Evolutionary conservation across 2,113 vertebrate species (phyloP).

Genomic region (Dipodomys spectabilis): DNA sequence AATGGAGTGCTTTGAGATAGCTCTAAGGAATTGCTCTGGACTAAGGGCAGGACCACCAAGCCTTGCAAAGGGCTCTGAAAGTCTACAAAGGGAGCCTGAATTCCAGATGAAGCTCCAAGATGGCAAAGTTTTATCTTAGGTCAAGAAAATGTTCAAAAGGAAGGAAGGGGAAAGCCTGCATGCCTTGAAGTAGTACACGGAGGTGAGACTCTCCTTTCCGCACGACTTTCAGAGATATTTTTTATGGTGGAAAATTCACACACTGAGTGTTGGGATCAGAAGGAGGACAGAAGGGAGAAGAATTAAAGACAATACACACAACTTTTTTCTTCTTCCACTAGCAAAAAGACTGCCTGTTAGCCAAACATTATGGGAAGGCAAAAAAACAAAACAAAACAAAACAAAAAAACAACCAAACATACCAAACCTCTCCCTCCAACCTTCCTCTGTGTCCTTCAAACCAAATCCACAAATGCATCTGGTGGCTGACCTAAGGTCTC

Average conservation of each 20-base stretch:
- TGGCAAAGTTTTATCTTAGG: conserved; percentile 44
- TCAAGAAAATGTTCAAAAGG: conserved; percentile 46
- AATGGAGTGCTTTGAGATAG: conserved; percentile 40
- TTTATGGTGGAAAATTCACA: conserved; percentile 60
- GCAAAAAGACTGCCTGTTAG: conserved; percentile 87
- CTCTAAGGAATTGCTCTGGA: conserved; percentile 34
- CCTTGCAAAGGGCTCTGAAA: conserved; percentile 18
- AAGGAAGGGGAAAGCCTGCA: conserved; percentile 50
- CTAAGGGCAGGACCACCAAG: conserved; percentile 32
- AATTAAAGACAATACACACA: conserved; percentile 78
- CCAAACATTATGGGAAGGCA: conserved; percentile 80
- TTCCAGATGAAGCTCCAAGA: conserved; percentile 45
- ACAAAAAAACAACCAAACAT: conserved; percentile 55
- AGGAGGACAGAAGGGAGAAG: conserved; percentile 80
- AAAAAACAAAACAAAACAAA: neutral
- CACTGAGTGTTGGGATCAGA: conserved; percentile 74
- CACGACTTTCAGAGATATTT: conserved; percentile 45
- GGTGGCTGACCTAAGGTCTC: conserved; percentile 92
- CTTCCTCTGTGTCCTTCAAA: conserved; percentile 90
- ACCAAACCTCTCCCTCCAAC: conserved; percentile 78
- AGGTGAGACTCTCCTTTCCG: conserved; percentile 55
- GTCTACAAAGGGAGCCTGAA: conserved; percentile 25
- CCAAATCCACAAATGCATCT: conserved; percentile 90
- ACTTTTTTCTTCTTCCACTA: conserved; percentile 77
- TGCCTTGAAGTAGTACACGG: conserved; percentile 32